Evolutionary conservation across 64 coral and sea anemone genomes (phyloP).

Genomic region (Stylophora pistillata): DNA sequence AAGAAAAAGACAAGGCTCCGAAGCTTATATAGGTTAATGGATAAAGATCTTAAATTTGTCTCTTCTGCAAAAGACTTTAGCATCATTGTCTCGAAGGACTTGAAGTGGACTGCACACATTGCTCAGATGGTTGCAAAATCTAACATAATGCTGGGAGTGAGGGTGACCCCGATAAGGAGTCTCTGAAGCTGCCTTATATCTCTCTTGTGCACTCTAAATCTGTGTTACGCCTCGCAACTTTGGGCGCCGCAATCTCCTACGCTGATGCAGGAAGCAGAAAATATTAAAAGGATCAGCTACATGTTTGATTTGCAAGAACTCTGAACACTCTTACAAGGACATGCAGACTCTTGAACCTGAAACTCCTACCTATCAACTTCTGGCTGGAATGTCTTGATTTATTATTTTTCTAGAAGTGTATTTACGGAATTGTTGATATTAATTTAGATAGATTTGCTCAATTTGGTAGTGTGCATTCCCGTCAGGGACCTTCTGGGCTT

Average conservation of each 20-base stretch:
- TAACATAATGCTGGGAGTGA: conserved; percentile 46
- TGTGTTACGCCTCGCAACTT: conserved; percentile 38
- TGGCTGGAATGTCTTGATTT: conserved; percentile 40
- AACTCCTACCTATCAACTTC: conserved; percentile 32
- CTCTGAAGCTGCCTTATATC: conserved; percentile 8
- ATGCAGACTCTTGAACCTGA: conserved; percentile 21
- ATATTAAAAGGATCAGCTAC: conserved; percentile 24
- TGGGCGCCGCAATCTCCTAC: conserved; percentile 39
- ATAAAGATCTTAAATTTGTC: conserved; percentile 7
- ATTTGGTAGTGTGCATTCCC: conserved; percentile 4
- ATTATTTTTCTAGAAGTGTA: conserved; percentile 16
- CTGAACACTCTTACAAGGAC: conserved; percentile 40
- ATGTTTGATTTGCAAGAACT: conserved; percentile 36
- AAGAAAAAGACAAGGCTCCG: conserved; percentile 62
- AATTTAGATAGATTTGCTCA: not conserved
- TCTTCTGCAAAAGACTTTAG: conserved; percentile 54
- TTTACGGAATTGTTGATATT: not conserved
- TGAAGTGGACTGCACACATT: conserved; percentile 54
- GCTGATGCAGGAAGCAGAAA: not conserved
- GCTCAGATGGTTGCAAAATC: conserved; percentile 44
- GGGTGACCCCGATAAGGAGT: conserved; percentile 17
- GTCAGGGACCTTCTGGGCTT: not conserved
- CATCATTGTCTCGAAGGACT: conserved; percentile 28
- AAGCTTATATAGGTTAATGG: conserved; percentile 31
- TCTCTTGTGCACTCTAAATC: conserved; percentile 20